A percentile compares a stretch with the other conserved stretches of the same genome.
Evolutionary conservation across 2,888 invertebrate genomes (phyloP).

Genomic region (Oscheius sp.): DNA sequence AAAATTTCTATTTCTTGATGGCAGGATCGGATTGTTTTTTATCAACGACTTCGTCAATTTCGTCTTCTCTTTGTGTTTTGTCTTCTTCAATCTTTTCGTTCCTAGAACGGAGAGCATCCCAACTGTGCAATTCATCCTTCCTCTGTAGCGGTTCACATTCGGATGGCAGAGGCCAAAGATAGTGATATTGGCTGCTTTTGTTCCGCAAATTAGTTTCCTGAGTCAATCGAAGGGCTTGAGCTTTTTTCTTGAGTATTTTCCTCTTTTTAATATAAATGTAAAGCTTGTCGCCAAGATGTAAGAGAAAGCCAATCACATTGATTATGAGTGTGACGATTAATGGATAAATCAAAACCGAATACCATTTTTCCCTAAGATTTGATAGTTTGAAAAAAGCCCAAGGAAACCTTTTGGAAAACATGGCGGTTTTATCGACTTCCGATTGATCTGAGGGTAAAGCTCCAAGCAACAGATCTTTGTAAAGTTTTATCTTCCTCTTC

Average conservation of each 20-base stretch:
- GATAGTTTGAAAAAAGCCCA: too few relatives aligned
- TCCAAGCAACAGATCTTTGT: not conserved
- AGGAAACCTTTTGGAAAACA: not conserved
- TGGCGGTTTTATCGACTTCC: not conserved
- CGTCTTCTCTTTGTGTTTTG: not conserved
- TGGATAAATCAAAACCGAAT: not conserved
- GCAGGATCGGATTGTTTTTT: too few relatives aligned
- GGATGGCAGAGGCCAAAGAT: not conserved
- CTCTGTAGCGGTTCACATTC: not conserved
- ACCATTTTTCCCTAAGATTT: not conserved
- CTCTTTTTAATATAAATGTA: not conserved
- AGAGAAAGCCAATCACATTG: not conserved
- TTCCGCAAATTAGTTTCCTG: not conserved
- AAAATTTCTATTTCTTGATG: too few relatives aligned
- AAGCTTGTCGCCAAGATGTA: not conserved
- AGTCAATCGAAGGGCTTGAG: not conserved
- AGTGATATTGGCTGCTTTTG: not conserved
- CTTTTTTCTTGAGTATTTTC: not conserved
- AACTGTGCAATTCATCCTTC: too few relatives aligned
- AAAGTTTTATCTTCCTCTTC: not conserved
- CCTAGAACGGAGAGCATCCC: too few relatives aligned
- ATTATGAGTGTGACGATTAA: not conserved
- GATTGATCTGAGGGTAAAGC: not conserved
- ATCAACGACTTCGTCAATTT: too few relatives aligned
- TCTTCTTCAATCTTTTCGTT: not conserved